Base-by-base conservation (phyloP, 2,888 invertebrate species). In the Tachina fera region DNA sequence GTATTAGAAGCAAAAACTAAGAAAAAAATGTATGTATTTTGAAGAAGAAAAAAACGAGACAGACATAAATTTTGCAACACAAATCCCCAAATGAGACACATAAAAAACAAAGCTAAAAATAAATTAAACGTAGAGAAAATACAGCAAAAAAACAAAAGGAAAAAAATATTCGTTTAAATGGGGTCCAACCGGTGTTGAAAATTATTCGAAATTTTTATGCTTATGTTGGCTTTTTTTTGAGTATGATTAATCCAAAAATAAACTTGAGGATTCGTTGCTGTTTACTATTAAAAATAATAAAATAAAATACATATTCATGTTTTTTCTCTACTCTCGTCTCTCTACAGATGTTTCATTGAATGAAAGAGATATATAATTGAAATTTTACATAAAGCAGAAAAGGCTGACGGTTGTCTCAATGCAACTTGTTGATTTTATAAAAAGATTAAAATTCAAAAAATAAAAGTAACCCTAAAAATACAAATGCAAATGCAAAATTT, bases 71-170 rank as follows among this genome's bases (percentile, higher is more conserved):
- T 82, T 86, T 75, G 82, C 82, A 82, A 86, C 53, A 71, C 56
- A 86, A 76, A 79, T 71, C 74, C 82, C 78, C 63, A 86, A 80
- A 86, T 71, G 75, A 78, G 75, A 86, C 78, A 85, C 78, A 82
- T 60, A 61, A 63, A 53, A 78, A 16, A 75, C 56, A 81, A 70
- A 45, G 47, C 85, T 85, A 85, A 82, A 85, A 78, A 85, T 85
- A 85, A 63, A 70, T 72, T 22, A 51, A 61, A 70, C 70, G 16
- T 51, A 70, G 43, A 75, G 58, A 43, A 67, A 67, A 39, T 49
- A 16, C 39, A 77, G 47, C 56, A 72, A 63, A 47, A 16, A 45
- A 56, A 56, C 8, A 39, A 49, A 53, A 60, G 39, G 10, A 63
- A 61, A 56, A 49, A 67, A 45, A 51, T 31, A 31, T n/a, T 53